Base-by-base conservation (phyloP, 2,797 vertebrate genomes). In the Choloepus didactylus region DNA sequence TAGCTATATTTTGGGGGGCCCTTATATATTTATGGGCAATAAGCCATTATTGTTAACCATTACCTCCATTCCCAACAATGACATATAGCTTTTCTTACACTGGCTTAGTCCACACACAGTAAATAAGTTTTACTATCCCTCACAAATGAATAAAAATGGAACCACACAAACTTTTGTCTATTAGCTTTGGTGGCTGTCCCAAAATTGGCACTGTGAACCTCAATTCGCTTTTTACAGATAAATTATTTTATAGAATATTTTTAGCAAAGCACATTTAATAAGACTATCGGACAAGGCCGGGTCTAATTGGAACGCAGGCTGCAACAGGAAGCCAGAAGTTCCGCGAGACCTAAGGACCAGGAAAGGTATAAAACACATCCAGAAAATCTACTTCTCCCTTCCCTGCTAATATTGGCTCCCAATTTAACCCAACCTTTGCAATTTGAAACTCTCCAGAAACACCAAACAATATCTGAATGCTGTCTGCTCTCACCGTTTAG, bases 371-470 rank as follows among this genome's bases (percentile, higher is more conserved):
- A 29, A 62, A 31, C 27, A 62, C 7, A 38, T 12, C 9, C 82
- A 23, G 44, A 6, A 8, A 76, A 51, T 12, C 88, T 6, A 31
- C 66, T 23, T 38, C 18, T 64, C 35, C 82, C 67, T 31, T 51
- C 73, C 69, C 67, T 9, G 2, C 64, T 19, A 4, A 23, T 31
- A 12, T 27, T 6, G 80, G 41, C 35, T 46, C 86, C 88, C 73
- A 4, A 4, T 10, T 31, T 69, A 83, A 29, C 19, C 59, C 91
- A 14, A 38, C 21, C 44, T 29, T 0, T 9, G 82, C 56, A 5
- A 27, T 9, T 3, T 2, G 12, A 83, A 96, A 96, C 96, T 94
- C 91, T 88, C 54, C 93, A 11, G 0, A 9, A 41, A 69, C 67
- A 49, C 56, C 51, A 14, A n/a, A 41, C 64, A 59, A 44, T 67